Percentiles rank a stretch among this genome's conserved stretches.
These are phyloP conservation scores for Cyclargus thomasi DNA, from an alignment of 1,140 invertebrate genomes.

Conservation along the genomic window DNA sequence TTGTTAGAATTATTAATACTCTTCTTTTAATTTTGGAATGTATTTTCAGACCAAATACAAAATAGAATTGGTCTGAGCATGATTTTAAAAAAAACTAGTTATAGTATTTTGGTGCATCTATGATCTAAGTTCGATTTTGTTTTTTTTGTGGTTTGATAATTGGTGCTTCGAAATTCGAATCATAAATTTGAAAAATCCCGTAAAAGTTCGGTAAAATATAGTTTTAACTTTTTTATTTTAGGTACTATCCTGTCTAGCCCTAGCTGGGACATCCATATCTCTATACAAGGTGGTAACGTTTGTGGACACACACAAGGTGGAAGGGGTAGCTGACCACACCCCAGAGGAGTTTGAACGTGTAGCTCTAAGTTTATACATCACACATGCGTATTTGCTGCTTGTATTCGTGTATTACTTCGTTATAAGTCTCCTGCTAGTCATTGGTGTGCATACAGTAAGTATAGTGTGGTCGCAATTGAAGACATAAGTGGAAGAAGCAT, in stretches of 20 bases:
- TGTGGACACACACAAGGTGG: constrained; percentile 32
- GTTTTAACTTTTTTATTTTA: constrained; percentile 40
- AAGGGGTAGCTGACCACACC: constrained; percentile 32
- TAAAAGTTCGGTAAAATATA: too few species aligned
- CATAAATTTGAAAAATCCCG: too few species aligned
- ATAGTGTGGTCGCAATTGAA: neutral
- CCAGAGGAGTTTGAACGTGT: constrained; percentile 36
- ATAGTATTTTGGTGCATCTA: too few species aligned
- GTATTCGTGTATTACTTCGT: constrained; percentile 48
- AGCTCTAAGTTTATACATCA: constrained; percentile 45
- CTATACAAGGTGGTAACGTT: constrained; percentile 45
- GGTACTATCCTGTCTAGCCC: constrained; percentile 35
- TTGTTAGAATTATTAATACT: too few species aligned
- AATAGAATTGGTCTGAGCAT: too few species aligned
- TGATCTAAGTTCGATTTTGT: too few species aligned
- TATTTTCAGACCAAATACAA: too few species aligned
- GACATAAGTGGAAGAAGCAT: too few species aligned
- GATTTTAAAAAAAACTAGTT: too few species aligned
- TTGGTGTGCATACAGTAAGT: constrained; percentile 54
- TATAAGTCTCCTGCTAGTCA: constrained; percentile 49
- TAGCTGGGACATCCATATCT: constrained; percentile 33
- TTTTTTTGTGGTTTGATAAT: too few species aligned
- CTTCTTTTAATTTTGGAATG: too few species aligned
- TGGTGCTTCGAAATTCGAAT: too few species aligned
- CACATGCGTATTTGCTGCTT: constrained; percentile 45